Evolutionary conservation across 2,888 invertebrate genomes (phyloP), one percentile per base, ranked within the genome.

Genomic region (Himalopsyche kuldschensis): DNA sequence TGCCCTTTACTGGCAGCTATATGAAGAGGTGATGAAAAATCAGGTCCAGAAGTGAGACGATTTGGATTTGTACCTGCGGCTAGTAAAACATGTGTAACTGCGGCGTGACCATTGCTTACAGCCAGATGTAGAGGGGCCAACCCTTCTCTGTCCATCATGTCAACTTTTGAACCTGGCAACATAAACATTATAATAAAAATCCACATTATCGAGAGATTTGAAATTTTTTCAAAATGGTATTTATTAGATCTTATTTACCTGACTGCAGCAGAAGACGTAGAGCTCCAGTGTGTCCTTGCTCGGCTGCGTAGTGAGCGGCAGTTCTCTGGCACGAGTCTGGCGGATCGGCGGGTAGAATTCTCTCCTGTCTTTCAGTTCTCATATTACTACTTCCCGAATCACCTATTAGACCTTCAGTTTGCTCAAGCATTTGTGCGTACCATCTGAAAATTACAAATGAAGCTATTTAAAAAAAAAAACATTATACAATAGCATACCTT

Each of bases 401-500:
- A 47, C 81, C 80, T 46, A 85, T 78, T 10, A 84, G 81, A 84
- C 92, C 91, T 2, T 93, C 93, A 1, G 95, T 95, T 84, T 92
- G 92, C 88, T 95, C 95, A 86, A 96, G 90, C 87, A 95, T 95
- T 87, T 93, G 93, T 24, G 95, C 95, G 90, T 96, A 95, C 93
- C 95, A 95, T 87, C 94, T 93, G 88, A 91, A 94, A 24, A 55
- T n/a, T 48, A 89, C 87, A 0, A 88, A 87, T 79, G 82, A 27
- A 76, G 20, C n/a, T 3, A 78, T 47, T 32, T 30, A 24, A 32
- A 76, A 10, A 35, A 46, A 41, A 48, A 24, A 30, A 79, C n/a
- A n/a, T n/a, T 30, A 77, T 77, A 24, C 1, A 78, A 17, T 41
- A 10, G 41, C 41, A 63, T 32, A 77, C 17, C 17, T 17, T 6